Evolutionary conservation across 2,888 invertebrate species (phyloP), one percentile per base, ranked within the genome.

Genomic region (Mimachlamys varia): DNA sequence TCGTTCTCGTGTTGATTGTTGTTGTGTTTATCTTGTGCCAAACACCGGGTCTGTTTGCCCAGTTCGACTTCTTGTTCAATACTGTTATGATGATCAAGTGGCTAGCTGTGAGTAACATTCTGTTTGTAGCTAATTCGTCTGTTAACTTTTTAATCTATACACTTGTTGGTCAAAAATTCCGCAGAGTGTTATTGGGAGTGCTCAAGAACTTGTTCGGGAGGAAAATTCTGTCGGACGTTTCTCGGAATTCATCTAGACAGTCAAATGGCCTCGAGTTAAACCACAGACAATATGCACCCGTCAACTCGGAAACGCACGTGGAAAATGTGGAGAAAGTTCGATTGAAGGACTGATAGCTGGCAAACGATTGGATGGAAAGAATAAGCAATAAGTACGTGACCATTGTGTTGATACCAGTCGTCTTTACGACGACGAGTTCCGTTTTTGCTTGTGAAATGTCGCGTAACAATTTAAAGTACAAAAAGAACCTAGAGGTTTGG

Each of bases 101-200:
- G 94, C 91, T 95, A 27, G 96, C 95, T 87, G 94, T 96, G 27
- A 95, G 95, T 91, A 96, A 96, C 89, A 93, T 95, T 33, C 90
- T 96, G 5, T 95, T 96, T 92, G 95, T 96, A 49, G 92, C 95
- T 27, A 96, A 96, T 92, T 96, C 96, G 0, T 95, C 96, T 22
- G 95, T 96, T 15, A 96, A 96, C 91, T 96, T 96, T 92, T 94
- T 96, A 44, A 95, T 96, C 58, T 96, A 96, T 92, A 96, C 96
- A 22, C 95, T 95, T 7, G 95, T 96, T 76, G 96, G 96, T 5
- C 92, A 94, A 38, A 94, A 94, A 87, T 96, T 96, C 92, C 91
- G 96, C 89, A 94, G 95, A 89, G 94, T 94, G 22, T 92, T 96
- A 50, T 90, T 95, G 50, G 94, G 94, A 55, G 93, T 94, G 12